Percentiles rank a stretch among this genome's conserved stretches.
phyloP scores from a whole-genome alignment of 2,888 invertebrate genomes.

The Pachymerium ferrugineum region DNA sequence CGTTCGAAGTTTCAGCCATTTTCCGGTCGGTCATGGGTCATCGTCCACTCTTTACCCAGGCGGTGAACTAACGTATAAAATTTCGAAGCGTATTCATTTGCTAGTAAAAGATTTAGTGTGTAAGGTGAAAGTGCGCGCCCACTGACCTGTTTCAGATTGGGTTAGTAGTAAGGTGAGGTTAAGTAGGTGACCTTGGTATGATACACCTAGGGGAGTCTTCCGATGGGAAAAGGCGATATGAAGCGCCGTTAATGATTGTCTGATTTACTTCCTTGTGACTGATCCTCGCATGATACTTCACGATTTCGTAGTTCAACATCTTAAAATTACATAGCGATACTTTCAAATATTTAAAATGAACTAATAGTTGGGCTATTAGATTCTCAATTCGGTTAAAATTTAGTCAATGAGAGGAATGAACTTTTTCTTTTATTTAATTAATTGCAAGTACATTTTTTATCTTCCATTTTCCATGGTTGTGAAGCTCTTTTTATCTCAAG shows the following conservation, averaged over 20 bases:
- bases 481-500: not conserved
- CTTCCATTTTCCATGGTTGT: not conserved
- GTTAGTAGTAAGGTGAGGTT: not conserved
- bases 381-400: too few relatives aligned
- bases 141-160: not conserved
- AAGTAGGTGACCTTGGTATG: slow-evolving; percentile 14
- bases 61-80: slow-evolving; percentile 5
- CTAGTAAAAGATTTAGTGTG: not conserved
- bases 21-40: slow-evolving; percentile 22
- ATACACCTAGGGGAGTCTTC: not conserved
- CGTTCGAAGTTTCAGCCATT: not conserved
- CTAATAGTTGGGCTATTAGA: too few relatives aligned
- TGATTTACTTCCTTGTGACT: slow-evolving; percentile 5
- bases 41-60: slow-evolving; percentile 2
- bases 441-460: too few relatives aligned
- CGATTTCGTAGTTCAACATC: too few relatives aligned
- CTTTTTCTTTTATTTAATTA: too few relatives aligned
- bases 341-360: too few relatives aligned
- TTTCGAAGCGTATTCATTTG: not conserved
- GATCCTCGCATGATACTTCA: too few relatives aligned
- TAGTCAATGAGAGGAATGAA: too few relatives aligned
- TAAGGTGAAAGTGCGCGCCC: slow-evolving; percentile 20
- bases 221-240: too few relatives aligned
- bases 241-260: too few relatives aligned
- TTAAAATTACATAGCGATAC: too few relatives aligned